Percentiles rank a stretch among this genome's conserved stretches.
phyloP scores from a whole-genome alignment of 1,140 invertebrate species.

The Myzus persicae region DNA sequence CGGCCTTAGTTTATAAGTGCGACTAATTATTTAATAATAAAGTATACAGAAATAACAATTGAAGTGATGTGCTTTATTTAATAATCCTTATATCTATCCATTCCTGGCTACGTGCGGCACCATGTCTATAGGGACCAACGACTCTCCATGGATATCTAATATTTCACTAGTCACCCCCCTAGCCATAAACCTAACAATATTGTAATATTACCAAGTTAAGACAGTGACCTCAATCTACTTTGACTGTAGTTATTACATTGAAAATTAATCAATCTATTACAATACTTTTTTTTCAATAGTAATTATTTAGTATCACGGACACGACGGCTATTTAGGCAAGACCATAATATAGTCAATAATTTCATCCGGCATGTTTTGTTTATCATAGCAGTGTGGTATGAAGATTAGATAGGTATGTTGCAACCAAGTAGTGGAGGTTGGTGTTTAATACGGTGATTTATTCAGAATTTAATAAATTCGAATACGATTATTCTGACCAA shows the following conservation, averaged over 20 bases:
- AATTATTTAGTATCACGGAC: background rate
- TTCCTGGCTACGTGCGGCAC: too few relatives aligned
- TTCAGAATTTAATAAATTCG: conserved; percentile 40
- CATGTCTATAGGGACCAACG: too few relatives aligned
- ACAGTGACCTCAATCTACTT: too few relatives aligned
- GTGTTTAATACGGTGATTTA: background rate
- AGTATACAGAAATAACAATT: background rate
- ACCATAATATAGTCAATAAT: background rate
- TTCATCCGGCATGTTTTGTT: background rate
- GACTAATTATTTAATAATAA: too few relatives aligned
- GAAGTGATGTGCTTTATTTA: too few relatives aligned
- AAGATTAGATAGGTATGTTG: background rate
- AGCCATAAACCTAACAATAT: background rate
- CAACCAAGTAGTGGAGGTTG: background rate
- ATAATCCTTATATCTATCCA: too few relatives aligned
- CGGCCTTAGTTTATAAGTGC: too few relatives aligned
- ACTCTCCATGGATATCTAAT: background rate
- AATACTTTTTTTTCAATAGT: background rate
- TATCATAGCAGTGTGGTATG: background rate
- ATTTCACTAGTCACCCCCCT: background rate
- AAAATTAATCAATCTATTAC: too few relatives aligned
- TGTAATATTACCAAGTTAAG: background rate
- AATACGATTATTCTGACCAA: conserved; percentile 31
- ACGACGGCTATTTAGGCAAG: background rate
- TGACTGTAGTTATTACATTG: too few relatives aligned